Evolutionary conservation across 2,113 vertebrate genomes (phyloP).

Genomic region (Coturnix japonica): DNA sequence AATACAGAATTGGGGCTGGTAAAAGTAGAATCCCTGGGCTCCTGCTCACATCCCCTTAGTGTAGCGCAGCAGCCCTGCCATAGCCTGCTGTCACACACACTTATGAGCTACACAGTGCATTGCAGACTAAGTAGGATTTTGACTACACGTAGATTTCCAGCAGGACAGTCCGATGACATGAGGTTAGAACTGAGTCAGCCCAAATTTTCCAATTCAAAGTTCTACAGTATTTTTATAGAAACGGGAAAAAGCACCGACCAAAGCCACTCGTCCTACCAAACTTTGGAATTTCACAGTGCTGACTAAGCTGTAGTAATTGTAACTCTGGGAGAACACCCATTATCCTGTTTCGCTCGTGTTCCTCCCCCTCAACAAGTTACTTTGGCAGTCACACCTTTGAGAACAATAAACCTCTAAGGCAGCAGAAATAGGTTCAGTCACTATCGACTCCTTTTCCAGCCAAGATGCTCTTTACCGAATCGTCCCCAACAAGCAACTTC

Average conservation of each 20-base stretch:
- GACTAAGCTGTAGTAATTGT: neutral
- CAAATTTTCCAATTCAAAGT: neutral
- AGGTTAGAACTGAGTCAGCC: neutral
- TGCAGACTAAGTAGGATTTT: neutral
- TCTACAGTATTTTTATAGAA: neutral
- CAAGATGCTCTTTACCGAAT: neutral
- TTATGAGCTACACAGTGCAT: neutral
- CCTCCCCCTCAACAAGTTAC: neutral
- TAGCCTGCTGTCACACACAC: neutral
- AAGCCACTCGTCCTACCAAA: neutral
- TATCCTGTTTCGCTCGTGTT: neutral
- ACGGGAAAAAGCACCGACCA: neutral
- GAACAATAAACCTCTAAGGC: neutral
- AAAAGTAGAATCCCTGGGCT: neutral
- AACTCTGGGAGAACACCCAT: neutral
- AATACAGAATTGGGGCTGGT: neutral
- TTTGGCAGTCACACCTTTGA: neutral
- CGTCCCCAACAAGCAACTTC: neutral
- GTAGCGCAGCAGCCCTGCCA: neutral
- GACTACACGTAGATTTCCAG: neutral
- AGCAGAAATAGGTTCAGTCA: neutral
- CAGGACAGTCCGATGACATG: neutral
- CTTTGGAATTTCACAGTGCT: neutral
- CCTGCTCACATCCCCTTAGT: neutral
- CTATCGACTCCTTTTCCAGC: neutral